Evolutionary conservation across 2,797 vertebrate species (phyloP).

Genomic region (Craterocephalus amniculus): DNA sequence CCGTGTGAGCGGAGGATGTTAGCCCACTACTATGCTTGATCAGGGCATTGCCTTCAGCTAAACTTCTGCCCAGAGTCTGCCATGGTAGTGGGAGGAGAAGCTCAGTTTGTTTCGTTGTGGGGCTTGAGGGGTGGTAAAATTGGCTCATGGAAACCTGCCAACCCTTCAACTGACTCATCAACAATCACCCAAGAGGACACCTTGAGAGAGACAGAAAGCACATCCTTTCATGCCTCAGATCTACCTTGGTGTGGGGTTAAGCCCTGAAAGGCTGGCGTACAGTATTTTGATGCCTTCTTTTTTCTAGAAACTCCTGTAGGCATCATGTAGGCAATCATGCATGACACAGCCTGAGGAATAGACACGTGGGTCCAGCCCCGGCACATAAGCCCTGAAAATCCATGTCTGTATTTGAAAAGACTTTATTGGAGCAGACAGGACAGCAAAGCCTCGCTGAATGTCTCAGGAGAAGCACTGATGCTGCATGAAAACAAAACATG

Average conservation of each 20-base stretch:
- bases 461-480: constrained; percentile 59
- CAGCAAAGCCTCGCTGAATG: constrained; percentile 83
- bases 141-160: constrained; percentile 63
- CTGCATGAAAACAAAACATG: constrained; percentile 53
- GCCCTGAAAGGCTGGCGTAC: constrained; percentile 80
- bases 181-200: constrained; percentile 57
- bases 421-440: constrained; percentile 90
- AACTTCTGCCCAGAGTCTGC: constrained; percentile 61
- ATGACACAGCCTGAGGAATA: constrained; percentile 88
- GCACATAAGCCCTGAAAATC: constrained; percentile 79
- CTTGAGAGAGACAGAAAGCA: constrained; percentile 48
- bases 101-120: constrained; percentile 50
- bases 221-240: constrained; percentile 53
- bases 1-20: constrained; percentile 56
- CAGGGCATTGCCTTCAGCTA: constrained; percentile 75
- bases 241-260: constrained; percentile 79
- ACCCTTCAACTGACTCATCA: constrained; percentile 64
- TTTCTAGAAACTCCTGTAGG: constrained; percentile 83
- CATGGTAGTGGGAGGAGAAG: constrained; percentile 76
- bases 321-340: constrained; percentile 93
- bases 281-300: constrained; percentile 49
- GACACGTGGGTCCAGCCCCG: constrained; percentile 48
- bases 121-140: constrained; percentile 69
- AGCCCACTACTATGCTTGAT: constrained; percentile 62
- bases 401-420: constrained; percentile 80